A percentile compares a stretch with the other conserved stretches of the same genome.
Conservation (phyloP, 1,140 invertebrate genomes). For the Trichonephila clavipes region DNA sequence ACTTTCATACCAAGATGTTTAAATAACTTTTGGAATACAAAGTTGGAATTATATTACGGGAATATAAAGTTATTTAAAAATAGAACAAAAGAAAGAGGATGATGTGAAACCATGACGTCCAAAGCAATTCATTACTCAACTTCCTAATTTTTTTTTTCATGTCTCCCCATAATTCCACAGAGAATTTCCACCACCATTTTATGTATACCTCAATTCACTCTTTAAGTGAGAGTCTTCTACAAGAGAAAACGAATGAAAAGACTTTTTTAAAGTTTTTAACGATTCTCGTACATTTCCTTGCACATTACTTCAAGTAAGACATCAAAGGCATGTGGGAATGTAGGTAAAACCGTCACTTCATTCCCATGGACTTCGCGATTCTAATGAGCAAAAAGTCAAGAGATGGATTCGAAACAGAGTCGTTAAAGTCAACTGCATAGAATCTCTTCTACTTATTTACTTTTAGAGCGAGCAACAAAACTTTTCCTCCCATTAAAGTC, state of each 20-base stretch:
- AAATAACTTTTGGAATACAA: no score
- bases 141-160: no score
- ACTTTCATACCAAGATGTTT: no score
- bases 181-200: no score
- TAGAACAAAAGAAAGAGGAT: no score
- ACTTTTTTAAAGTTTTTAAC: not conserved
- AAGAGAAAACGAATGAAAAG: not conserved
- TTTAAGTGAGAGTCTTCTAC: no score
- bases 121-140: no score
- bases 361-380: not conserved
- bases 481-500: slow-evolving; percentile 27
- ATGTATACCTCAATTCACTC: no score
- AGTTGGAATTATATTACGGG: no score
- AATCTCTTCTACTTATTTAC: slow-evolving; percentile 14
- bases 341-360: slow-evolving; percentile 10
- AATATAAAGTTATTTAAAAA: no score
- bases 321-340: not conserved
- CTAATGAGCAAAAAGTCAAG: slow-evolving; percentile 37
- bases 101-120: no score
- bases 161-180: no score
- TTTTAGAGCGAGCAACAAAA: slow-evolving; percentile 18
- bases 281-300: not conserved
- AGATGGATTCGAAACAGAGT: slow-evolving; percentile 4
- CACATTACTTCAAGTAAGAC: not conserved
- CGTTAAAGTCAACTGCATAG: slow-evolving; percentile 2